A percentile compares a stretch with the other conserved stretches of the same genome.
Evolutionary conservation across 2,888 invertebrate species (phyloP).

Genomic region (Epinotia brunnichana): DNA sequence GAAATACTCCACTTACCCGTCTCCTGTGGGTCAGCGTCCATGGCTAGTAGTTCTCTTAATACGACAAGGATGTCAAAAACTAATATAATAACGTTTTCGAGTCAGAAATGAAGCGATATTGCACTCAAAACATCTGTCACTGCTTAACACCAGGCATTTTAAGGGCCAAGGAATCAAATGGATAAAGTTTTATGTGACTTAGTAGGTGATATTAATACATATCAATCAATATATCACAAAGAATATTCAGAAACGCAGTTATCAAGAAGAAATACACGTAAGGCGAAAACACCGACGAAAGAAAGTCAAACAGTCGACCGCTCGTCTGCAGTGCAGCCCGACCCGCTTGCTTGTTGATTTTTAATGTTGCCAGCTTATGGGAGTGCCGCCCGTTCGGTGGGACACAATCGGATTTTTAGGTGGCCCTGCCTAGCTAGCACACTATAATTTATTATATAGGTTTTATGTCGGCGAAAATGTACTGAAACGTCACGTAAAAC

Average conservation of each 20-base stretch:
- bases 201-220: slow-evolving; percentile 6
- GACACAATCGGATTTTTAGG: too few relatives aligned
- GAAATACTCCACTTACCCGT: slow-evolving; percentile 59
- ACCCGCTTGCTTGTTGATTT: slow-evolving; percentile 31
- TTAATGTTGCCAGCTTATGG: slow-evolving; percentile 68
- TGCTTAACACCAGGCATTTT: slow-evolving; percentile 62
- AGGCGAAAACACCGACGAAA: slow-evolving; percentile 37
- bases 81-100: slow-evolving; percentile 22
- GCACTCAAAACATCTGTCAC: slow-evolving; percentile 73
- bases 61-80: not conserved
- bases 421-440: too few relatives aligned
- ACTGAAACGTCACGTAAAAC: too few relatives aligned
- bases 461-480: too few relatives aligned
- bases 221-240: slow-evolving; percentile 19
- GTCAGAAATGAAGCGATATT: slow-evolving; percentile 50
- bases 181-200: slow-evolving; percentile 4
- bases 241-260: slow-evolving; percentile 16
- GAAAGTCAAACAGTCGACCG: slow-evolving; percentile 37
- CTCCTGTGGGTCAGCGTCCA: slow-evolving; percentile 56
- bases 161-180: slow-evolving; percentile 36
- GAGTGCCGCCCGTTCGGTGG: too few relatives aligned
- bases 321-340: slow-evolving; percentile 8
- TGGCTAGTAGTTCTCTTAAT: slow-evolving; percentile 54
- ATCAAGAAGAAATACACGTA: slow-evolving; percentile 18
- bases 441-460: too few relatives aligned